phyloP scores from a whole-genome alignment of 2,113 vertebrate species.

The Bufo bufo region DNA sequence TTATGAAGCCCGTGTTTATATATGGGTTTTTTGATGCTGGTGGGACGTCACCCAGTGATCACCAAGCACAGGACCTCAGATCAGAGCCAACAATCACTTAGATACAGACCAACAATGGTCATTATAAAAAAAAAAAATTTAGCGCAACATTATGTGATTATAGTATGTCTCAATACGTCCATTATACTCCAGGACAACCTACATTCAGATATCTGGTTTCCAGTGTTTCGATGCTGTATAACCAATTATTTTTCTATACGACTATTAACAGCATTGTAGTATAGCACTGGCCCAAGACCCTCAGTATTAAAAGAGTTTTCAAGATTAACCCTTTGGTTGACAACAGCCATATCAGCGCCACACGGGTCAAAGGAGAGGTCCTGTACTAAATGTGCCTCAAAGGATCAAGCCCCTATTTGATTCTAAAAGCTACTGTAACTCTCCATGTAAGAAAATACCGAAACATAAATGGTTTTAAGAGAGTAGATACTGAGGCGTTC shows the following conservation, averaged over 20 bases:
- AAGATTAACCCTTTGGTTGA: not conserved
- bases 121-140: no score
- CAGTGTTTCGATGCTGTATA: not conserved
- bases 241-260: not conserved
- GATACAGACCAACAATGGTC: no score
- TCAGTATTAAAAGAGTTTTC: not conserved
- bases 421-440: constrained; percentile 50
- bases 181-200: no score
- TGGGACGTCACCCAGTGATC: no score
- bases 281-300: not conserved
- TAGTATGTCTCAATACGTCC: no score
- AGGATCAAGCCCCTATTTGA: constrained; percentile 14
- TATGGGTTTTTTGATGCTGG: no score
- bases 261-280: not conserved
- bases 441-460: constrained; percentile 50
- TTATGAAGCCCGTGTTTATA: no score
- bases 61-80: no score
- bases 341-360: not conserved
- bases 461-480: constrained; percentile 38
- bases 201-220: not conserved
- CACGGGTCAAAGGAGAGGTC: not conserved
- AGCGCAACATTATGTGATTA: no score
- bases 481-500: constrained; percentile 35
- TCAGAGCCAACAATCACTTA: no score
- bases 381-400: not conserved